phyloP scores from a whole-genome alignment of 2,888 invertebrate genomes.

The Proisotoma minuta region DNA sequence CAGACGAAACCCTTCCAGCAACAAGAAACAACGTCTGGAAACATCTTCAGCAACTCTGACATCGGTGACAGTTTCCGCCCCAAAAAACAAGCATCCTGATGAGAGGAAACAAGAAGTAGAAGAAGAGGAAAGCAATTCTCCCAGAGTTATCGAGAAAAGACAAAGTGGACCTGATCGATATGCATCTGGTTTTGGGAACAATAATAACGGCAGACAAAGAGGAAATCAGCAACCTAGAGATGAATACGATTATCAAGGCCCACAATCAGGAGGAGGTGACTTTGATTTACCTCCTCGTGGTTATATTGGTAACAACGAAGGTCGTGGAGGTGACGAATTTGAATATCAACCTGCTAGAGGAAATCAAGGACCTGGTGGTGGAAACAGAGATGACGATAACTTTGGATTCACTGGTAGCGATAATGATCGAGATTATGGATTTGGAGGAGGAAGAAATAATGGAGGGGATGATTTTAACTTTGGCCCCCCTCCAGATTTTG shows the following conservation, averaged over 20 bases:
- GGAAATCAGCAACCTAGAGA: conserved; percentile 10
- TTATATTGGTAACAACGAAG: conserved; percentile 15
- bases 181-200: conserved; percentile 49
- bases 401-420: conserved; percentile 16
- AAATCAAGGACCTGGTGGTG: conserved; percentile 10
- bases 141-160: conserved; percentile 34
- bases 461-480: conserved; percentile 15
- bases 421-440: conserved; percentile 12
- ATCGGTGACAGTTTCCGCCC: conserved; percentile 11
- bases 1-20: conserved; percentile 23
- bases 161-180: conserved; percentile 50
- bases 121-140: conserved; percentile 27
- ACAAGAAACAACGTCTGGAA: conserved; percentile 13
- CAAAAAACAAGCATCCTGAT: conserved; percentile 5
- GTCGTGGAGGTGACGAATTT: conserved; percentile 1
- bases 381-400: conserved; percentile 12
- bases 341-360: neutral
- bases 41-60: neutral
- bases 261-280: conserved; percentile 15
- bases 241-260: neutral
- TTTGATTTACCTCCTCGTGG: conserved; percentile 16
- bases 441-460: conserved; percentile 11
- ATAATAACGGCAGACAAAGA: neutral
- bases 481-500: conserved; percentile 15
- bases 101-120: conserved; percentile 5